Evolutionary conservation across 35 echinoderm and acorn worm genomes (phyloP), one percentile per base, ranked within the genome.

Genomic region (Lytechinus pictus): DNA sequence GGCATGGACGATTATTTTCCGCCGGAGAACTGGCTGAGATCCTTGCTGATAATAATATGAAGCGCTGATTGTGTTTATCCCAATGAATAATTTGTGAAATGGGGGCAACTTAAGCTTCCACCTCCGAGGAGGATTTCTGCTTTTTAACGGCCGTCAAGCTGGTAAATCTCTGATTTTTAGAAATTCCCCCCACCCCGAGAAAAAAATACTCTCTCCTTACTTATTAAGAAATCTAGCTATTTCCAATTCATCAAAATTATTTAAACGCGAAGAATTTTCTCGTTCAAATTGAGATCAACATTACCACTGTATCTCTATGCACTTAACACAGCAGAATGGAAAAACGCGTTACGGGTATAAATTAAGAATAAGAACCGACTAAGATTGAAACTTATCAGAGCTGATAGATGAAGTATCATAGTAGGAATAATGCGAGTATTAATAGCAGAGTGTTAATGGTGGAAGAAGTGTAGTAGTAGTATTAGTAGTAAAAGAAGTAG

Each of bases 21-120:
- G 5, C 61, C 12, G 0, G 14, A 19, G 61, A 21, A 21, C 61
- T 71, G 13, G 61, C 14, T 21, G 61, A 71, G 61, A 71, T 71
- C 61, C 24, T 13, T 71, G 14, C 61, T 71, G 61, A 21, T 71
- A 19, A 71, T 71, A 71, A 71, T 71, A 71, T 71, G 61, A 71
- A 71, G 9, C 87, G 87, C 28, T 89, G 87, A 89, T 44, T 89
- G 87, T 89, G 87, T 89, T 89, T 89, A 89, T 89, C 87, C 19
- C 87, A 89, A 89, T 89, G 87, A 89, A 89, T 89, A 89, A 89
- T 89, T 89, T 89, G 61, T 71, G 61, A 71, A 71, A 71, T 71
- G 61, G 24, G 61, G 61, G 61, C 61, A 71, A 71, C 61, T 71
- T 21, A 71, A 19, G 61, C 61, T 71, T 71, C 14, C 61, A 71